Evolutionary conservation across 2,113 vertebrate species (phyloP).

Genomic region (Rhynchomys soricoides): DNA sequence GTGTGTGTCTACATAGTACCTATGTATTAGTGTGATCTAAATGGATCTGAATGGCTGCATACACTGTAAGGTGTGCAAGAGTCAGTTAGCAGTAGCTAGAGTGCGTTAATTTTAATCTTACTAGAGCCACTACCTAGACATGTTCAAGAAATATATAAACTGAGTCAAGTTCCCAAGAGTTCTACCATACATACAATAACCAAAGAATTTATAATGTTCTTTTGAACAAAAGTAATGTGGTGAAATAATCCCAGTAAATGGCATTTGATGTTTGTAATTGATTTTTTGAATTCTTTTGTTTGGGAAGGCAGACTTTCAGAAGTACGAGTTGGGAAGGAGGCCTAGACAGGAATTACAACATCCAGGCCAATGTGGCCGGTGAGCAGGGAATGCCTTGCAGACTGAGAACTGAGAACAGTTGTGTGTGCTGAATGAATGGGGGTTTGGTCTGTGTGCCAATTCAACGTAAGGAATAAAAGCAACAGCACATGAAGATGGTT

Average conservation of each 20-base stretch:
- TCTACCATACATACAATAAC: not conserved
- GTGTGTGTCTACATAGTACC: not conserved
- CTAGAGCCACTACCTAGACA: not conserved
- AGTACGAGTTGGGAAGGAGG: not conserved
- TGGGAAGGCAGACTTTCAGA: not conserved
- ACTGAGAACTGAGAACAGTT: conserved; percentile 57
- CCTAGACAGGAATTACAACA: conserved; percentile 2
- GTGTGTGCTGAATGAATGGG: conserved; percentile 74
- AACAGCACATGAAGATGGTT: conserved; percentile 68
- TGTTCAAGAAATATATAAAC: not conserved
- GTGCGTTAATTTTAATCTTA: not conserved
- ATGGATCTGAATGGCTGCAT: not conserved
- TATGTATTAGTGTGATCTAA: not conserved
- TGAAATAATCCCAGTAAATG: not conserved
- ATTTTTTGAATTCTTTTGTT: conserved; percentile 8
- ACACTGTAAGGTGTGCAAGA: not conserved
- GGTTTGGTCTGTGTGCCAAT: conserved; percentile 78
- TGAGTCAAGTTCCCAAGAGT: not conserved
- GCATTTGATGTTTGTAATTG: not conserved
- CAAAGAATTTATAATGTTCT: not conserved
- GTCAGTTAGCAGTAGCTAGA: not conserved
- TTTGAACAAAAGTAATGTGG: not conserved
- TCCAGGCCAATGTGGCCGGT: conserved; percentile 37
- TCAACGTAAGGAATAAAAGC: conserved; percentile 75
- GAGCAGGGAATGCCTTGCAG: conserved; percentile 47